Evolutionary conservation across 1,140 invertebrate species (phyloP).

Genomic region (Bombus balteatus): DNA sequence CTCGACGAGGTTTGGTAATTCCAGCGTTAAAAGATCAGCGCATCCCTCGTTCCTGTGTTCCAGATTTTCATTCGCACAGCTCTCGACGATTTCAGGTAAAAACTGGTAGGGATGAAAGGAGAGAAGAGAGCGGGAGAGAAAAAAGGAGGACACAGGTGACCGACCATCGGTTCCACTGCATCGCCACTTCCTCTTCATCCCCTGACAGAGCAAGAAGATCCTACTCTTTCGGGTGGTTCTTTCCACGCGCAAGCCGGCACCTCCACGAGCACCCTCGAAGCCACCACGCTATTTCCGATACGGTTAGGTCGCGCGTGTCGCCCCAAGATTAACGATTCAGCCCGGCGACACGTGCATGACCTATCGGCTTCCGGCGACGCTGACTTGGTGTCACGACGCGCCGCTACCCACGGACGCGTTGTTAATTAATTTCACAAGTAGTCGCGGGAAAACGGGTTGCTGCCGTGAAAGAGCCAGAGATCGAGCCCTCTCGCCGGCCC

Average conservation of each 20-base stretch:
- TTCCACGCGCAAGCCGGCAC: not conserved
- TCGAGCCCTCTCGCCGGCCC: not conserved
- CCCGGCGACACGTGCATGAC: constrained; percentile 42
- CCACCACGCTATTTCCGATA: constrained; percentile 44
- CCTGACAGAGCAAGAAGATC: not conserved
- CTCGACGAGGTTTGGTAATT: too few species aligned
- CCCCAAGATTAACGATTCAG: constrained; percentile 33
- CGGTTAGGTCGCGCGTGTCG: constrained; percentile 8
- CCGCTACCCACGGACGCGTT: constrained; percentile 26
- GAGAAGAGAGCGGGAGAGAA: not conserved
- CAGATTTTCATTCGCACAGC: not conserved
- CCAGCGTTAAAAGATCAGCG: not conserved
- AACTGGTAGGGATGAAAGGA: not conserved
- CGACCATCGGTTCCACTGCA: not conserved
- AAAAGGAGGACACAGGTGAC: not conserved
- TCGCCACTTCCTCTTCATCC: not conserved
- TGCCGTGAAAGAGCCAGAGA: not conserved
- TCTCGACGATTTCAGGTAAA: not conserved
- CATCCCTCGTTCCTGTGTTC: not conserved
- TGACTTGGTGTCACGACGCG: constrained; percentile 11
- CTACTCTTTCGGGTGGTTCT: not conserved
- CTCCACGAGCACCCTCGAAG: constrained; percentile 2
- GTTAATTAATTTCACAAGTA: constrained; percentile 46
- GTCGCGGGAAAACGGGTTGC: constrained; percentile 6
- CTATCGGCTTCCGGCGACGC: constrained; percentile 37